Conservation (phyloP, 2,888 invertebrate species). For the Sclerodermus sp. region DNA sequence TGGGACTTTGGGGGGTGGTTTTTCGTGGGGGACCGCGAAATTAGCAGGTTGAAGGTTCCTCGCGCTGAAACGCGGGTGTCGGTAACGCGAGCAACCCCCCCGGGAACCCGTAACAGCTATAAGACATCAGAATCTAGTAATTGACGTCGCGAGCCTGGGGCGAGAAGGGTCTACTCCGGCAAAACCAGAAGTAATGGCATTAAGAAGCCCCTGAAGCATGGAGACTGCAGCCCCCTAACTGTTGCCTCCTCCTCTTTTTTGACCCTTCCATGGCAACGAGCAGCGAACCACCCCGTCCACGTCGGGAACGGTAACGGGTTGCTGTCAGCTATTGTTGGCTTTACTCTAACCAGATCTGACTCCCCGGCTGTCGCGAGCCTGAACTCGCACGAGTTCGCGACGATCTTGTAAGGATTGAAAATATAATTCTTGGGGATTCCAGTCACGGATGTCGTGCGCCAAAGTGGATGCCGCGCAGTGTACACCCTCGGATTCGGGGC, state of each 20-base stretch:
- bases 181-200: constrained; percentile 53
- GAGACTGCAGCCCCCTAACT: constrained; percentile 54
- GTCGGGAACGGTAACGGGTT: constrained; percentile 2
- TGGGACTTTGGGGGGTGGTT: too few relatives aligned
- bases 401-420: constrained; percentile 39
- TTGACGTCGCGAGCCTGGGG: constrained; percentile 9
- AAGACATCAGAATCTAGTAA: constrained; percentile 19
- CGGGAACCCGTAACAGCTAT: neutral
- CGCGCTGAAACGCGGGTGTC: too few relatives aligned
- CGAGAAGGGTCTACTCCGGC: constrained; percentile 15
- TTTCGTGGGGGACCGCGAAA: too few relatives aligned
- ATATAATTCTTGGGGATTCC: constrained; percentile 10
- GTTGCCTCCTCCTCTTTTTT: constrained; percentile 29
- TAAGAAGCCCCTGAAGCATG: constrained; percentile 50
- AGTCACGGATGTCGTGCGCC: too few relatives aligned
- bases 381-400: constrained; percentile 13
- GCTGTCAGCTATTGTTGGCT: constrained; percentile 38
- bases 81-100: too few relatives aligned
- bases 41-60: too few relatives aligned
- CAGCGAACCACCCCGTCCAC: constrained; percentile 22
- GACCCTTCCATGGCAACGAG: constrained; percentile 35
- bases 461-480: too few relatives aligned
- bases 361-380: constrained; percentile 22
- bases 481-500: too few relatives aligned
- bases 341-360: constrained; percentile 48